phyloP scores from a whole-genome alignment of 2,113 vertebrate species.

The Chaetodon auriga region DNA sequence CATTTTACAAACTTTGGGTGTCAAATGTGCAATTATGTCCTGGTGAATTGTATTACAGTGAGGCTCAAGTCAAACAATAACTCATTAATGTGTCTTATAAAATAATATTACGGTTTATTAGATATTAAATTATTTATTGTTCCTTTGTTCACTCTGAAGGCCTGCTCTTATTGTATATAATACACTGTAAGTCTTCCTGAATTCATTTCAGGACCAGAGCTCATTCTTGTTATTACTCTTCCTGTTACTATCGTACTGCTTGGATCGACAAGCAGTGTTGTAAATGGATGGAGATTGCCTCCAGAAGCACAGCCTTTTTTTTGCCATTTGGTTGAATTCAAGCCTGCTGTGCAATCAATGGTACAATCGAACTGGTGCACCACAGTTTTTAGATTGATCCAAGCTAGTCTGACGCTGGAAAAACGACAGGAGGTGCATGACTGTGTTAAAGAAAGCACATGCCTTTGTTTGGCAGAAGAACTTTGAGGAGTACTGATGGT shows the following conservation, averaged over 20 bases:
- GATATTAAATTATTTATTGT: too few species aligned
- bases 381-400: neutral
- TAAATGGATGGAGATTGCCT: neutral
- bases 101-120: too few species aligned
- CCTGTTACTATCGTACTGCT: neutral
- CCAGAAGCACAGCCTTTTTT: neutral
- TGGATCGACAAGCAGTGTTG: neutral
- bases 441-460: too few species aligned
- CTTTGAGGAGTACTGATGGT: too few species aligned
- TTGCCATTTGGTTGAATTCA: conserved; percentile 9
- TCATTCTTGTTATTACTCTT: neutral
- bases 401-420: neutral
- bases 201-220: neutral
- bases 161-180: too few species aligned
- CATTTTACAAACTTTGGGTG: neutral
- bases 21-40: too few species aligned
- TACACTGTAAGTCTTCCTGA: neutral
- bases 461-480: too few species aligned
- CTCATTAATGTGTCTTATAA: neutral
- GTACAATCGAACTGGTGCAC: neutral
- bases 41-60: neutral
- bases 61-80: neutral
- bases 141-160: too few species aligned
- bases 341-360: conserved; percentile 6
- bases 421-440: neutral